A percentile compares a stretch with the other conserved stretches of the same genome.
Conservation (phyloP, 2,888 invertebrate genomes). For the Rhingia campestris region DNA sequence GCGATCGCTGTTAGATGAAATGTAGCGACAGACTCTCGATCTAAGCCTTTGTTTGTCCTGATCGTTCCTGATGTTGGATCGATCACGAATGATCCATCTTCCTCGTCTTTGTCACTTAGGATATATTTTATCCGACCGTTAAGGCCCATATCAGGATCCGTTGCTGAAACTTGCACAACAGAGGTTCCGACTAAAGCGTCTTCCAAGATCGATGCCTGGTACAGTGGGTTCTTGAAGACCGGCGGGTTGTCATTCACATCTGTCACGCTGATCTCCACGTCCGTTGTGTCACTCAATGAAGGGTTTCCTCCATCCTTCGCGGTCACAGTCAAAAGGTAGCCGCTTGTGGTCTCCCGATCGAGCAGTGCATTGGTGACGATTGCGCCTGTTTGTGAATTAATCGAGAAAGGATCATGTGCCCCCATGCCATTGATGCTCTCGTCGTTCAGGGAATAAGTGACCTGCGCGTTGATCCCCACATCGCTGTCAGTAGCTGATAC, state of each 20-base stretch:
- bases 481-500: slow-evolving; percentile 97
- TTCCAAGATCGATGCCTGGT: slow-evolving; percentile 92
- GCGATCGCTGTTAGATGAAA: slow-evolving; percentile 95
- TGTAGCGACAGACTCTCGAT: slow-evolving; percentile 93
- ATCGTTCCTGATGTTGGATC: slow-evolving; percentile 96
- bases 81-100: slow-evolving; percentile 95
- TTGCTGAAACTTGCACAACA: slow-evolving; percentile 90
- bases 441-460: slow-evolving; percentile 90
- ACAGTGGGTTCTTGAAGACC: slow-evolving; percentile 91
- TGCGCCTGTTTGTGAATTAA: slow-evolving; percentile 96
- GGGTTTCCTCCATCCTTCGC: slow-evolving; percentile 97
- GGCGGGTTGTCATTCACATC: slow-evolving; percentile 99
- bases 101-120: slow-evolving; percentile 88
- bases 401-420: slow-evolving; percentile 89
- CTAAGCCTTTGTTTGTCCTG: slow-evolving; percentile 93
- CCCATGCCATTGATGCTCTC: slow-evolving; percentile 85
- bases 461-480: slow-evolving; percentile 96
- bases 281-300: slow-evolving; percentile 95
- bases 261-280: slow-evolving; percentile 96
- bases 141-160: slow-evolving; percentile 92
- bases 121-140: slow-evolving; percentile 94
- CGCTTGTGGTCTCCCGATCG: slow-evolving; percentile 92
- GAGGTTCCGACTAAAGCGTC: slow-evolving; percentile 93
- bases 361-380: slow-evolving; percentile 92
- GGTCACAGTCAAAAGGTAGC: slow-evolving; percentile 94